Evolutionary conservation across 2,113 vertebrate genomes (phyloP), one percentile per base, ranked within the genome.

Genomic region (Sporophila hypoxantha): DNA sequence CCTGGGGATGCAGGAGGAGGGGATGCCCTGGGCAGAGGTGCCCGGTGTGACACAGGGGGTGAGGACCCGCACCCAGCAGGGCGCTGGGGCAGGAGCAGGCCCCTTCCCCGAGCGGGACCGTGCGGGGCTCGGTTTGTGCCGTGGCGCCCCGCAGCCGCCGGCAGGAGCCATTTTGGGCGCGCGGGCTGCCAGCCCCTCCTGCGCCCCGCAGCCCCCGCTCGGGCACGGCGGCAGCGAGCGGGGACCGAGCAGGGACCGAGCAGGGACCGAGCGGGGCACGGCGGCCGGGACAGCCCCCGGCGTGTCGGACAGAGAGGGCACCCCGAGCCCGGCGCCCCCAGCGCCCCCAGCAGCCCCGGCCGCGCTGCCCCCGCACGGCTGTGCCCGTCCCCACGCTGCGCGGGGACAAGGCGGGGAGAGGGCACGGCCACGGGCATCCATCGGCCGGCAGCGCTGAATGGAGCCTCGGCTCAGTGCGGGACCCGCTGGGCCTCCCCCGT

Each of bases 41-140:
- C 55, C 57, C 3, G 0, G 30, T n/a, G 53, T 42, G 68, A 21
- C 42, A 17, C 0, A 12, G 37, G 26, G 37, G 15, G 27, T 0
- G 2, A 84, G n/a, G 15, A 74, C 8, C 36, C 9, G 53, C 39
- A 56, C 37, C 17, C 1, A 4, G 20, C 12, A 23, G 47, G 41
- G 37, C 17, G 4, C 12, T 15, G 62, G 67, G 55, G 6, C 67
- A 26, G 59, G 17, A 60, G 4, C 49, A 5, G 76, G 39, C n/a
- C n/a, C n/a, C n/a, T n/a, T n/a, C n/a, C n/a, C n/a, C n/a, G n/a
- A n/a, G n/a, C 17, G 19, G 36, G 57, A 37, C 76, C 18, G 61
- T 6, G 41, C 16, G 29, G 75, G 44, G 55, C 0, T 12, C 34
- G 49, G 44, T 60, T 57, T 22, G 52, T 0, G 3, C 71, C 4